Evolutionary conservation across 2,797 vertebrate genomes (phyloP).

Genomic region (Sebastes matsubarae): DNA sequence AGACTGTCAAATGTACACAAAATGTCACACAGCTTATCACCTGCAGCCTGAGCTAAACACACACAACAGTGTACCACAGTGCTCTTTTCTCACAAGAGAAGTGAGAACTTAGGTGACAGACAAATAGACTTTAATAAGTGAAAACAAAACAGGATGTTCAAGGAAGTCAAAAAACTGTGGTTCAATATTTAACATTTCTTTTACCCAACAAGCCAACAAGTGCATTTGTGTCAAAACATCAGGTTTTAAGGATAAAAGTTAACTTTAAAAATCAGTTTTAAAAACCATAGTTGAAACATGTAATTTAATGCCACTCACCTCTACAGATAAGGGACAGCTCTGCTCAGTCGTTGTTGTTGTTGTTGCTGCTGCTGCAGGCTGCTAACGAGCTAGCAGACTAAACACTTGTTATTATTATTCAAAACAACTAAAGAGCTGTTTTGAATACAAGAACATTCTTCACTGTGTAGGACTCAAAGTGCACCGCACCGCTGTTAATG

Average conservation of each 20-base stretch:
- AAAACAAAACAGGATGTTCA: background rate
- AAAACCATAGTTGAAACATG: background rate
- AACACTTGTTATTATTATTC: background rate
- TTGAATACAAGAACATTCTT: background rate
- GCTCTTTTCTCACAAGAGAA: too few relatives aligned
- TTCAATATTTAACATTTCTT: background rate
- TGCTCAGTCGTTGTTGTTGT: background rate
- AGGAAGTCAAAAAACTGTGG: background rate
- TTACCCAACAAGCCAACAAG: background rate
- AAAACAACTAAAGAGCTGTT: background rate
- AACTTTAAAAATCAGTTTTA: background rate
- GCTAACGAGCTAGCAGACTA: conserved; percentile 32
- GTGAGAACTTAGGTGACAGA: background rate
- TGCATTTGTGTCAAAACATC: background rate
- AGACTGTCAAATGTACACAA: background rate
- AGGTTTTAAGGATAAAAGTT: background rate
- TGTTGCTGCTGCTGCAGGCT: background rate
- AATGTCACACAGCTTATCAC: background rate
- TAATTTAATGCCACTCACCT: conserved; percentile 13
- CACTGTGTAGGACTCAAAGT: background rate
- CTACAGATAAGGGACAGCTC: background rate
- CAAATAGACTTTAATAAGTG: background rate
- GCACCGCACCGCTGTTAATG: background rate
- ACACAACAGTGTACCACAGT: background rate
- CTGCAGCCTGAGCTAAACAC: background rate